phyloP scores from a whole-genome alignment of 2,797 vertebrate genomes.

The Pseudocheirus occidentalis region DNA sequence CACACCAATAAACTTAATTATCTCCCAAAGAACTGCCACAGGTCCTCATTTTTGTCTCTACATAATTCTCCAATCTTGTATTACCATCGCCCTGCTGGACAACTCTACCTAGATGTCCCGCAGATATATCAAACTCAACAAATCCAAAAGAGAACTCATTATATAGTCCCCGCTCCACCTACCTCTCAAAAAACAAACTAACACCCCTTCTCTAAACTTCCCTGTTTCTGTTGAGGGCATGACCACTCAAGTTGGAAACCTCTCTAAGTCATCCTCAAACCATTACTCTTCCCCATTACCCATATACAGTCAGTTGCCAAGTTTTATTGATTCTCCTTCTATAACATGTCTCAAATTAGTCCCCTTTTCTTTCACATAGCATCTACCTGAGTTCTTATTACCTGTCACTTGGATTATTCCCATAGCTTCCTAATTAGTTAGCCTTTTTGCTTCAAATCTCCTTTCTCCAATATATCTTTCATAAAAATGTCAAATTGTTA shows the following conservation, averaged over 20 bases:
- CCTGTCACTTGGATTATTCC: constrained; percentile 1
- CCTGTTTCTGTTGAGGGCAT: not conserved
- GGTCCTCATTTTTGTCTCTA: too few relatives aligned
- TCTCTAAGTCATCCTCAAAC: not conserved
- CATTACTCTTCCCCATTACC: not conserved
- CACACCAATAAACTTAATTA: not conserved
- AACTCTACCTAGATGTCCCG: not conserved
- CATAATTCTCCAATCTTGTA: not conserved
- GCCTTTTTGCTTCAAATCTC: constrained; percentile 23
- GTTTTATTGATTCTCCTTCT: constrained; percentile 24
- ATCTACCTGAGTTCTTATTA: not conserved
- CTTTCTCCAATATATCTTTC: not conserved
- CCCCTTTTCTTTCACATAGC: constrained; percentile 14
- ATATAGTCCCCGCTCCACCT: not conserved
- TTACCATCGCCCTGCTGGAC: not conserved
- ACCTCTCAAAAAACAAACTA: not conserved
- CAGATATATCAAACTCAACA: not conserved
- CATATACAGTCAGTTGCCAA: constrained; percentile 22
- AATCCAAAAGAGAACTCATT: not conserved
- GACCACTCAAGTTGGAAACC: not conserved
- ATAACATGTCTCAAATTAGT: constrained; percentile 18
- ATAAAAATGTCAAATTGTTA: not conserved
- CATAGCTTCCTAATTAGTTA: not conserved
- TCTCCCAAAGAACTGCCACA: not conserved
- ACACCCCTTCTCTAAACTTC: not conserved